Evolutionary conservation across 2,797 vertebrate species (phyloP).

Genomic region (Onychomys arenicola): DNA sequence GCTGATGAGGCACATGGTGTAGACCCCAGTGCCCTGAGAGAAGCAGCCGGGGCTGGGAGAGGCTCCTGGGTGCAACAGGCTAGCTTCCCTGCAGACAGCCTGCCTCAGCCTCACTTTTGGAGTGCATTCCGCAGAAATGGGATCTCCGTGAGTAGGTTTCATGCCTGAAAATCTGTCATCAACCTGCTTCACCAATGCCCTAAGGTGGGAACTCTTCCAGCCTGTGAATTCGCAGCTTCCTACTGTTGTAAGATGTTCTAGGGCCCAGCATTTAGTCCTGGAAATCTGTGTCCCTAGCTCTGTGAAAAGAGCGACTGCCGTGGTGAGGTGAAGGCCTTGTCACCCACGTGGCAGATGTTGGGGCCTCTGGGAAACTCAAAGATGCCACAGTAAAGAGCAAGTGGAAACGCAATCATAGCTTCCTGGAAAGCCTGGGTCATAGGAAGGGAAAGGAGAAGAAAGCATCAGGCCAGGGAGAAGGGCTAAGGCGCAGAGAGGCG

Average conservation of each 20-base stretch:
- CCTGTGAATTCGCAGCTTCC: background rate
- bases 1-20: background rate
- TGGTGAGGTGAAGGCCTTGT: background rate
- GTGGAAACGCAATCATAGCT: background rate
- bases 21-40: background rate
- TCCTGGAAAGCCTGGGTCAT: background rate
- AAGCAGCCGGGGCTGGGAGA: rapidly evolving
- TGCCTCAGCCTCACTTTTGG: background rate
- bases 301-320: background rate
- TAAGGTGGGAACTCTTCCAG: background rate
- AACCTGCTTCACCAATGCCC: rapidly evolving
- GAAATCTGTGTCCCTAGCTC: background rate
- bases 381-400: background rate
- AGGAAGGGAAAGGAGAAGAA: background rate
- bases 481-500: background rate
- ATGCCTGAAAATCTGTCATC: background rate
- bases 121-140: background rate
- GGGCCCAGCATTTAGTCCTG: background rate
- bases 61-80: background rate
- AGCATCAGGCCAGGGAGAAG: background rate
- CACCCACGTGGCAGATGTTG: background rate
- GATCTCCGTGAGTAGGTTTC: background rate
- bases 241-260: background rate
- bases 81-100: background rate
- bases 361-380: background rate